Percentiles rank a stretch among this genome's conserved stretches.
These are phyloP conservation scores for Cyprichromis sp. DNA, from an alignment of 2,113 vertebrate genomes.

Conservation along the genomic window DNA sequence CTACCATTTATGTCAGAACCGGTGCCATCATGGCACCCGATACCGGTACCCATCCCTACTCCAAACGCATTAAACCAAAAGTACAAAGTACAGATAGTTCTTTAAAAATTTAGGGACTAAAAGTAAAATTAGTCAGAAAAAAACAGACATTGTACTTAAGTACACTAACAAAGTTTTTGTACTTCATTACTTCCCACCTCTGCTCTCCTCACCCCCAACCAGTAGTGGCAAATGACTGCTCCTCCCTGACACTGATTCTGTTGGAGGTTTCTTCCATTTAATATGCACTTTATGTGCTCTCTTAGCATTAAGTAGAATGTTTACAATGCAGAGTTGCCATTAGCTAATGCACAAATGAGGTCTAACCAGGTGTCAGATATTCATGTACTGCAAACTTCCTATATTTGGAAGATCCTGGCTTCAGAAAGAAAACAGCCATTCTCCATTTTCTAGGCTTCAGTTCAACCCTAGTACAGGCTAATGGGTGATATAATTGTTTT, in stretches of 20 bases:
- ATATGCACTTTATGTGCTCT: neutral
- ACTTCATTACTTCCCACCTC: neutral
- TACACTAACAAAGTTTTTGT: neutral
- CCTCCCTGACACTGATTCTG: neutral
- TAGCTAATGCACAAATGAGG: neutral
- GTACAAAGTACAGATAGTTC: neutral
- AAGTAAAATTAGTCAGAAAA: neutral
- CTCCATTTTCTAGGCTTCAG: neutral
- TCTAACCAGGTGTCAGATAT: neutral
- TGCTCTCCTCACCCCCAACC: neutral
- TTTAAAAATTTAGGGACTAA: neutral
- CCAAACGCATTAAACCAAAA: neutral
- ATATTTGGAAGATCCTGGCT: neutral
- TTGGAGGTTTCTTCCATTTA: neutral
- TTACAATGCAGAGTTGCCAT: neutral
- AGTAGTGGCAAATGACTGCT: neutral
- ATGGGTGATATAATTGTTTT: neutral
- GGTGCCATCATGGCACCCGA: too few relatives aligned
- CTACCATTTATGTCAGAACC: too few relatives aligned
- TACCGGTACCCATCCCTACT: neutral
- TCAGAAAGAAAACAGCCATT: neutral
- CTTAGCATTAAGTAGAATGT: neutral
- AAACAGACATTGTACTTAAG: neutral
- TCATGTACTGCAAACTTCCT: neutral
- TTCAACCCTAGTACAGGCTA: neutral